Base-by-base conservation (phyloP, 2,888 invertebrate genomes). In the Drosophila kokeensis region DNA sequence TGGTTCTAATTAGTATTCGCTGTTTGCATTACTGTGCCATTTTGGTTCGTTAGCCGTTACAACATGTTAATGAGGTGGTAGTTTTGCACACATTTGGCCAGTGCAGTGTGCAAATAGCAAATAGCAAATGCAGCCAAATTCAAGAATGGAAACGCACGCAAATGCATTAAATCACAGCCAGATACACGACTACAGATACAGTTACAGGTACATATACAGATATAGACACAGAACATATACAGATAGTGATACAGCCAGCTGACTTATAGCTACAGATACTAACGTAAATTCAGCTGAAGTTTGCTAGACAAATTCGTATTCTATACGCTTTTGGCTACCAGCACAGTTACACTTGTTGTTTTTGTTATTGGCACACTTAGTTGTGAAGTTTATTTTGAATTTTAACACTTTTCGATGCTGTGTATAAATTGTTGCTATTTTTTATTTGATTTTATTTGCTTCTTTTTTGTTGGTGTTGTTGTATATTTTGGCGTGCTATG, bases 341-440 rank as follows among this genome's bases (percentile, higher is more conserved):
- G 69, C 69, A 53, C 64, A 55, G 65, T 52, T 76, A 38, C 49
- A 68, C 67, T 30, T 69, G 72, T 60, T 77, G 68, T 75, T 80
- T 59, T 52, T 69, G 73, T 74, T 81, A 69, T 73, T 84, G 87
- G 87, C 86, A 83, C 85, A 85, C 87, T 85, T 88, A 85, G 88
- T 80, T 86, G 87, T 81, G 84, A 86, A 88, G 88, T 86, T 86
- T 80, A 82, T 88, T 86, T 87, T 85, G 87, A 89, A 83, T 88
- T 87, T 87, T 86, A 86, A 86, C 86, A 88, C 86, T 75, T 86
- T 82, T 77, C 70, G 79, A 64, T 81, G 57, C 73, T 61, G 54
- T 76, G 65, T 79, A 45, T 67, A 67, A 71, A 66, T 83, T 73
- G 65, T 73, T 78, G 67, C 54, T 67, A 57, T 63, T 73, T 71